A percentile compares a stretch with the other conserved stretches of the same genome.
phyloP scores from a whole-genome alignment of 2,888 invertebrate species.

The Papilio demoleus region DNA sequence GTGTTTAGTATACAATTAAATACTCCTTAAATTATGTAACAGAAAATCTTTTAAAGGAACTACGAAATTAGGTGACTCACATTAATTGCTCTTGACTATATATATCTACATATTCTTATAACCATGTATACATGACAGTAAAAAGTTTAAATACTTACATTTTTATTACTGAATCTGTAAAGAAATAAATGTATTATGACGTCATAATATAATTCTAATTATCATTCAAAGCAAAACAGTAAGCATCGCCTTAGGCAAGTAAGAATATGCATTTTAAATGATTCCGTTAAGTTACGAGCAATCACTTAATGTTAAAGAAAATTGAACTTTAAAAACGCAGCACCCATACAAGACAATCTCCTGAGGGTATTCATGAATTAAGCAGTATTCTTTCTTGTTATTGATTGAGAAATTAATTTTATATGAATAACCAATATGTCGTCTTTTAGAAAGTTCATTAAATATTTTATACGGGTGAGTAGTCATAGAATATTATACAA shows the following conservation, averaged over 20 bases:
- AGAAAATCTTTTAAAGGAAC: too few relatives aligned
- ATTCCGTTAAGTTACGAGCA: constrained; percentile 33
- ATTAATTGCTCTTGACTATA: not conserved
- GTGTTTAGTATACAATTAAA: too few relatives aligned
- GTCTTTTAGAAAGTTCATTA: constrained; percentile 9
- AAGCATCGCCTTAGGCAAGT: constrained; percentile 17
- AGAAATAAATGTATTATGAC: not conserved
- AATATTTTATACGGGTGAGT: not conserved
- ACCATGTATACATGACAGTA: not conserved
- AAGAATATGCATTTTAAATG: constrained; percentile 21
- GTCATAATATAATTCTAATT: not conserved
- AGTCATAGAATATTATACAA: not conserved
- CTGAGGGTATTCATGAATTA: constrained; percentile 29
- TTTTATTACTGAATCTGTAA: not conserved
- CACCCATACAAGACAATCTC: constrained; percentile 4
- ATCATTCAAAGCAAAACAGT: constrained; percentile 14
- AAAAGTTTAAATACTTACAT: not conserved
- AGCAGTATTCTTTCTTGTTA: constrained; percentile 21
- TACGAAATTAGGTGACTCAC: too few relatives aligned
- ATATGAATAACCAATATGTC: constrained; percentile 2
- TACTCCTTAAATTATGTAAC: too few relatives aligned
- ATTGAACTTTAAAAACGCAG: constrained; percentile 9
- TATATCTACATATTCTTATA: not conserved
- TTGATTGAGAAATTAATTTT: constrained; percentile 33
- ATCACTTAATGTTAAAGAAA: constrained; percentile 22